Conservation (phyloP, 2,797 vertebrate genomes). For the Sciaenops ocellatus region DNA sequence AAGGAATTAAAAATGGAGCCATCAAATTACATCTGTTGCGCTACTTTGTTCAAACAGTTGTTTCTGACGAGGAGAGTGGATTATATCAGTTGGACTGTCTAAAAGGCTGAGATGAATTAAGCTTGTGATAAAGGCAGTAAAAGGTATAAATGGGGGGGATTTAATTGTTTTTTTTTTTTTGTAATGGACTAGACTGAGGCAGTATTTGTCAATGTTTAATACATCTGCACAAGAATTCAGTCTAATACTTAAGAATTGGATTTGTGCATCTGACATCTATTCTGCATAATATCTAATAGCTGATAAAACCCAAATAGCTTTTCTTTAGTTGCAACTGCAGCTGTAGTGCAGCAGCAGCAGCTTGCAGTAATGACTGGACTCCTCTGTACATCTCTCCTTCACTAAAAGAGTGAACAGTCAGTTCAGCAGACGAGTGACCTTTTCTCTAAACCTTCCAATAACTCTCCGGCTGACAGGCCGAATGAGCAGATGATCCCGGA, state of each 20-base stretch:
- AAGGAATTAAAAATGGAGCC: constrained; percentile 66
- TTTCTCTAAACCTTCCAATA: constrained; percentile 70
- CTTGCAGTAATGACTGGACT: constrained; percentile 21
- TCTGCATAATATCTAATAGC: neutral
- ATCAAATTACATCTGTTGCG: constrained; percentile 68
- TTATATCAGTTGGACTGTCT: neutral
- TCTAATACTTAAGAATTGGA: too few species aligned
- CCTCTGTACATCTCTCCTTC: constrained; percentile 12
- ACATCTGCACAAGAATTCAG: neutral
- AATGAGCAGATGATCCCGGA: constrained; percentile 64
- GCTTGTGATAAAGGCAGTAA: neutral
- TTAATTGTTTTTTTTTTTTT: neutral
- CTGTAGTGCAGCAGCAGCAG: constrained; percentile 17
- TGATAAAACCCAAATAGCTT: neutral
- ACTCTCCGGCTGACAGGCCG: constrained; percentile 73
- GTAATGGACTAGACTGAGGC: neutral
- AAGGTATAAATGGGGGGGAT: constrained; percentile 1
- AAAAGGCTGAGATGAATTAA: neutral
- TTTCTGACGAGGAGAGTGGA: constrained; percentile 10
- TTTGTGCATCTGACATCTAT: neutral
- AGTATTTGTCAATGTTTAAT: neutral
- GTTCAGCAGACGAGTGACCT: constrained; percentile 74
- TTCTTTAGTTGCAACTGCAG: neutral
- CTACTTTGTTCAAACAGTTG: constrained; percentile 32
- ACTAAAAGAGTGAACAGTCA: constrained; percentile 54